Evolutionary conservation across 2,113 vertebrate genomes (phyloP).

Genomic region (Vulpes ferrilata): DNA sequence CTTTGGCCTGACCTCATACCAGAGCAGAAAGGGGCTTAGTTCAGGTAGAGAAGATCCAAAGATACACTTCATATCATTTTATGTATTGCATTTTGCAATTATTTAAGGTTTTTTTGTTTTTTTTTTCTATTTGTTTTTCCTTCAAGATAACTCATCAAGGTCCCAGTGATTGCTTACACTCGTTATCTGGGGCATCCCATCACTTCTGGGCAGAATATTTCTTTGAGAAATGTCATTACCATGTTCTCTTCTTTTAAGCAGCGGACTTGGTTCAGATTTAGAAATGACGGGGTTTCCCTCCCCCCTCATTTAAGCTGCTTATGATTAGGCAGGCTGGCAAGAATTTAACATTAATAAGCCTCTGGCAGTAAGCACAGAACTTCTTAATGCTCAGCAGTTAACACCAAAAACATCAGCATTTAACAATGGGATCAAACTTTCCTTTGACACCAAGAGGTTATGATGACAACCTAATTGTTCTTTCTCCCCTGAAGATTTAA

Average conservation of each 20-base stretch:
- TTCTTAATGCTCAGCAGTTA: constrained; percentile 12
- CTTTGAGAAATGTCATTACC: background rate
- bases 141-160: background rate
- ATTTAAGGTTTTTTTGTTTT: background rate
- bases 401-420: constrained; percentile 72
- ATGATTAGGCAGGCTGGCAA: background rate
- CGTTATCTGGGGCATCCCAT: background rate
- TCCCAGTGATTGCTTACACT: background rate
- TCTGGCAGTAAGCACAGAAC: constrained; percentile 43
- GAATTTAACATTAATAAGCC: constrained; percentile 58
- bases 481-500: constrained; percentile 55
- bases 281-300: background rate
- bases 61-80: background rate
- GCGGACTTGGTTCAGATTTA: background rate
- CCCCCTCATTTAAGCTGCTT: background rate
- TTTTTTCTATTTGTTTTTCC: background rate
- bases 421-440: constrained; percentile 52
- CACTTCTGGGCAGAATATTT: background rate
- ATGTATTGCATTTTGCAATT: background rate
- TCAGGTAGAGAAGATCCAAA: background rate
- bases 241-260: background rate
- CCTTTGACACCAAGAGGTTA: constrained; percentile 63
- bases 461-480: constrained; percentile 61
- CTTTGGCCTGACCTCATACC: background rate
- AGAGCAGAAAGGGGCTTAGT: fast-evolving